Base-by-base conservation (phyloP, 1,140 invertebrate species). In the Capitella teleta region DNA sequence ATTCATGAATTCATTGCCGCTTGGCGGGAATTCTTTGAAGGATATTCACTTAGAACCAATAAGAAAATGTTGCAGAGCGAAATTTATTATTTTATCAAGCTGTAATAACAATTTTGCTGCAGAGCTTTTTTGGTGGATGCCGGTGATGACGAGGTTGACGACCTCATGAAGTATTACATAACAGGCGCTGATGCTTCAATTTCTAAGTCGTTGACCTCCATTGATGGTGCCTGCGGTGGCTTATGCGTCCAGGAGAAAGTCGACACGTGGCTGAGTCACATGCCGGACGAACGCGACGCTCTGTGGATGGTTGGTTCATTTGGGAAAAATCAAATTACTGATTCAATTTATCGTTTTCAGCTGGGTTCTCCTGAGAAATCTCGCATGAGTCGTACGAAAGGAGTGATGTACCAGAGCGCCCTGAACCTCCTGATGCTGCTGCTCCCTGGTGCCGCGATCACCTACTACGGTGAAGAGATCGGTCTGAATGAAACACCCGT, bases 1-100 rank as follows among this genome's bases (percentile, higher is more conserved):
- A 77, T 76, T 2, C 75, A 77, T 53, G 73, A 78, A 1, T 70
- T 83, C 56, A 52, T 78, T 3, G 52, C 46, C 0, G 47, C 49
- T 19, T 70, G 67, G 58, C 60, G 59, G 38, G 47, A 54, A 32
- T 30, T 63, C 2, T 16, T 61, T 16, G 56, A 63, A 34, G 40
- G 52, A 34, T 55, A 55, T 24, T 19, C 30, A 6, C 16, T 28
- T 19, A 53, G 53, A 28, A 26, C 46, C 18, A 51, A 51, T 12
- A 34, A 40, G 32, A 47, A 47, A 37, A 25, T 47, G 51, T 47
- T n/a, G n/a, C n/a, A n/a, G 28, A 47, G 45, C 4, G 8, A 6
- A 8, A n/a, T 0, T 45, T 8, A 1, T 10, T 41, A 14, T 41
- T 10, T 41, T 44, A 26, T 44, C 24, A 43, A 19, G 24, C n/a